Base-by-base conservation (phyloP, 2,888 invertebrate genomes). In the Aleiodes leptofemur region DNA sequence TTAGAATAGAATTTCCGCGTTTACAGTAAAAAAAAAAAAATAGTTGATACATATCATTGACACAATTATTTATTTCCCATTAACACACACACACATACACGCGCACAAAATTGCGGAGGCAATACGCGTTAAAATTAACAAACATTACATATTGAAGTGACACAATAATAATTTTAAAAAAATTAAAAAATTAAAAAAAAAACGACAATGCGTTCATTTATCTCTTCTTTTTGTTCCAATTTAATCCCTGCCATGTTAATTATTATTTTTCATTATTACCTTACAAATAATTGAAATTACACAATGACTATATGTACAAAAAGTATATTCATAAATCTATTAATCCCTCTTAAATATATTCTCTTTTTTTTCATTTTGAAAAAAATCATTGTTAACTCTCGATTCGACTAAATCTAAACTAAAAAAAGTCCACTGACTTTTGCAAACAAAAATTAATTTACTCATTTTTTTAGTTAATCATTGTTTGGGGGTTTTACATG, bases 291-390 rank as follows among this genome's bases (percentile, higher is more conserved):
- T 73, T 34, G 31, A 73, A 48, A 50, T 68, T 23, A 43, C n/a
- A 59, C 16, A 59, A 29, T 31, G 56, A 70, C 38, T 69, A 69
- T 74, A 23, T 43, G 43, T 74, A 74, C 69, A 74, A 74, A 74
- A 61, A 53, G 59, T 50, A 59, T 14, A 61, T 61, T 16, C 13
- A 61, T 61, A 13, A 14, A 55, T 61, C 16, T 16, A 38, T 59
- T 13, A 4, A n/a, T 61, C 34, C n/a, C 16, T 34, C 31, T 59
- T 31, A 43, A 43, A 43, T 43, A 43, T 43, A 43, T 43, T 38
- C 38, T 38, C 38, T 38, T 38, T 38, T 23, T 34, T 34, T 34
- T 34, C 43, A 7, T 43, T 43, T 43, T 23, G 23, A 8, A 43
- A 43, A 43, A 34, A 4, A 34, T 34, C 43, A 43, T 43, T n/a